Base-by-base conservation (phyloP, 2,113 vertebrate genomes). In the Thunnus thynnus region DNA sequence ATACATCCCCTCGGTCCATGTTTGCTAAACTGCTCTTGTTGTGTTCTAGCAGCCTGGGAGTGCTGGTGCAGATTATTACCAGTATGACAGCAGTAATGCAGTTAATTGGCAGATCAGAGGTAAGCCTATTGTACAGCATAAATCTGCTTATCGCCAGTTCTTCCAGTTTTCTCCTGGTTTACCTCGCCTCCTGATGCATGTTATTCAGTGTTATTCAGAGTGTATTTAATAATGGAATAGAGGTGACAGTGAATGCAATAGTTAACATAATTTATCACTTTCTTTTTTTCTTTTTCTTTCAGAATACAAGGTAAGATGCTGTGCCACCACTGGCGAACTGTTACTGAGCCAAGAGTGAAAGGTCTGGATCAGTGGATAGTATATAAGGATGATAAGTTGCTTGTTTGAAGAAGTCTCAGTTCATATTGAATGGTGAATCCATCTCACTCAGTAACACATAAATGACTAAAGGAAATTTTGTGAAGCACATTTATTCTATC, bases 91-190 rank as follows among this genome's bases (percentile, higher is more conserved):
- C 95, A 96, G 95, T 32, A 97, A 97, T 0, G 96, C 96, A 3
- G 97, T 97, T 74, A 99, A 98, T 86, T 98, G 97, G 97, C 97
- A 97, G 32, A 97, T 97, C 95, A 94, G 96, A 97, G 98, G 98
- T 99, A 83, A 93, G 87, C n/a, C 32, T 61, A 14, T 55, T 75
- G 47, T 57, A 6, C 6, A 32, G 11, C 5, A 68, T 20, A 13
- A 67, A 69, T 72, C 54, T 77, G 8, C 51, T 73, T 46, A 71
- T 58, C 13, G 2, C 4, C 25, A 22, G 4, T 74, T 69, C 52
- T 76, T 68, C 30, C 16, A 25, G n/a, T 54, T 68, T 82, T 46
- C 36, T 69, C 51, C 13, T 70, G 22, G 68, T 75, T 30, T 27
- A n/a, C 32, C 2, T 41, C 27, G 4, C 25, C 18, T 20, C 30